Evolutionary conservation across 2,888 invertebrate species (phyloP).

Genomic region (Chydorus sphaericus): DNA sequence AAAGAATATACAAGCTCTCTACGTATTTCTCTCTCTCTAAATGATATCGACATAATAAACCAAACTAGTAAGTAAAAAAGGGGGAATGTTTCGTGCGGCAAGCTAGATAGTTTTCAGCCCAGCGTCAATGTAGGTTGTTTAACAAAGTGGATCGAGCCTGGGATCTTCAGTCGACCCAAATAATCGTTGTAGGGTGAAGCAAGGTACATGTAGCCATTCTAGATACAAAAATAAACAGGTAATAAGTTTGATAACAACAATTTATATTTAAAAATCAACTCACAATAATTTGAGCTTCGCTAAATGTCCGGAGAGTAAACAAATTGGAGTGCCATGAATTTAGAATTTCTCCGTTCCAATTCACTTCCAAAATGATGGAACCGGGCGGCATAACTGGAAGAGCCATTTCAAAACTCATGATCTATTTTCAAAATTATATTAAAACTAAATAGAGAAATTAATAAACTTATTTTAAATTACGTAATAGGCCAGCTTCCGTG

Average conservation of each 20-base stretch:
- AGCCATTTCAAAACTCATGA: background rate
- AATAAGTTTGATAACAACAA: background rate
- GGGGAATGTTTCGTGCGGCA: no score
- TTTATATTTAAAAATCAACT: background rate
- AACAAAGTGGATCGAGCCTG: slow-evolving; percentile 1
- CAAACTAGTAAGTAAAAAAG: no score
- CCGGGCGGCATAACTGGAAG: background rate
- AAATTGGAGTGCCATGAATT: slow-evolving; percentile 14
- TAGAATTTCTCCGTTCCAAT: slow-evolving; percentile 51
- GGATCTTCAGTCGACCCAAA: slow-evolving; percentile 7
- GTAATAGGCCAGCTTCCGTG: background rate
- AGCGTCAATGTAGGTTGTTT: background rate
- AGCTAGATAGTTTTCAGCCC: no score
- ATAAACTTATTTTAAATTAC: no score
- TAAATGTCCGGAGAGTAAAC: background rate
- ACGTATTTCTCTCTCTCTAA: no score
- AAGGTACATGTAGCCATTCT: slow-evolving; percentile 13
- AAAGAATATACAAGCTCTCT: no score
- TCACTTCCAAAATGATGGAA: slow-evolving; percentile 38
- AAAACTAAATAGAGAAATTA: no score
- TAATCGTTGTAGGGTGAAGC: slow-evolving; percentile 12
- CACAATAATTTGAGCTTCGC: slow-evolving; percentile 8
- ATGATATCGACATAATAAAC: no score
- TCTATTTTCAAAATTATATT: no score
- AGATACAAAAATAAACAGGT: background rate